Base-by-base conservation (phyloP, 1,140 invertebrate species). In the Orius laevigatus region DNA sequence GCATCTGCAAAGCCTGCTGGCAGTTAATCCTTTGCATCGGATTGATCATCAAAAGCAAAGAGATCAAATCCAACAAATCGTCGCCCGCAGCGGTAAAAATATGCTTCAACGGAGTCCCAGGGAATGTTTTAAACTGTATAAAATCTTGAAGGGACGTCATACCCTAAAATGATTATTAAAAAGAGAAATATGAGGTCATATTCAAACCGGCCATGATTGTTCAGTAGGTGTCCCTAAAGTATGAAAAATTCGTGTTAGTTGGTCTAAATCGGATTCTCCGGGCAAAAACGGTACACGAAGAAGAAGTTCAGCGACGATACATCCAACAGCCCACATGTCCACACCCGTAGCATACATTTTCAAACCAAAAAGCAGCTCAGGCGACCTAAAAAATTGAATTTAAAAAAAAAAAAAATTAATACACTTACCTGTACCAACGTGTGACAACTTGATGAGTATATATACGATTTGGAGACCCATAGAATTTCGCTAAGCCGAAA, bases 371-470 rank as follows among this genome's bases (percentile, higher is more conserved):
- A 99, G 68, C 9, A 99, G 66, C 66, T 99, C 96, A 11, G 96
- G n/a, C 95, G 36, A 38, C n/a, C 36, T 14, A 14, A 38, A 38
- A 38, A 12, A 4, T 10, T n/a, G n/a, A n/a, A n/a, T n/a, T n/a
- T n/a, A n/a, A n/a, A 46, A 46, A 33, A 36, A 25, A 50, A 32
- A 42, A 25, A 49, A n/a, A 33, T 20, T n/a, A 50, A 34, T 18
- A 25, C 14, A 46, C 50, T 64, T 67, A 82, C 79, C 84, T 79
- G 59, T 90, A 89, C 84, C 85, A 90, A 55, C 86, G 72, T 9
- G 94, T 98, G 0, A 98, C 94, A 40, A 99, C 96, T 71, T 98
- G 92, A 76, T 98, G 90, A 10, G 95, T 98, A 61, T 97, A 96
- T 57, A 91, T 75, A 61, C 94, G 75, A 61, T 83, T 93, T 3